Percentiles rank a stretch among this genome's conserved stretches.
These are phyloP conservation scores for Vipera latastei DNA, from an alignment of 2,797 vertebrate species.

Conservation along the genomic window DNA sequence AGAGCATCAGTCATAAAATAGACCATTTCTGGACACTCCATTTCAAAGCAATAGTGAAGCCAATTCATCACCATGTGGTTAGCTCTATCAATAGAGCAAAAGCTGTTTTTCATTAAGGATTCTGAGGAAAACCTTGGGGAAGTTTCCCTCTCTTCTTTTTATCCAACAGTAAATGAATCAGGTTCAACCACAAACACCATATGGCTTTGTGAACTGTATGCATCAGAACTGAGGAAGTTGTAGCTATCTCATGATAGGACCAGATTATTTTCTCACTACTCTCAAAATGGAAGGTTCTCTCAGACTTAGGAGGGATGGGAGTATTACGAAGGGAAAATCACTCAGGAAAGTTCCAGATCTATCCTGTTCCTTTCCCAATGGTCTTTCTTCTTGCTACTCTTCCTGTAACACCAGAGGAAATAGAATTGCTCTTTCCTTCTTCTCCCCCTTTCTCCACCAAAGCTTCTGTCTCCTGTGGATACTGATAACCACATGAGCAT, in stretches of 20 bases:
- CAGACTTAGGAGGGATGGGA: background rate
- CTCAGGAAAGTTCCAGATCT: background rate
- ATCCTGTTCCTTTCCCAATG: background rate
- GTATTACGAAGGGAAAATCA: background rate
- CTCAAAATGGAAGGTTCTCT: background rate
- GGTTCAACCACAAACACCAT: background rate
- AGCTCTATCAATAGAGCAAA: background rate
- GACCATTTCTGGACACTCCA: background rate
- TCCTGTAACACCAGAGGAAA: background rate
- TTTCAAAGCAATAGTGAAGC: background rate
- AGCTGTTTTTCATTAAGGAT: background rate
- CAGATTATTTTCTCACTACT: background rate
- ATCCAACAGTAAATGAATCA: background rate
- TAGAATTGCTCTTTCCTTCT: background rate
- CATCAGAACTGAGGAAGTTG: background rate
- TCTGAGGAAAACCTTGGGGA: no score
- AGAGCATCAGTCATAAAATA: background rate
- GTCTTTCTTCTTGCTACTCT: background rate
- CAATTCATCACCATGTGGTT: background rate
- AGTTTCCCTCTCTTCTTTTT: background rate
- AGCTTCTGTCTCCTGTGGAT: background rate
- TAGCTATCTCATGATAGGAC: background rate
- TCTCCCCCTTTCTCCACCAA: background rate
- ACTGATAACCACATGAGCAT: background rate
- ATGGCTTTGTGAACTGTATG: background rate